These are phyloP conservation scores for Nasonovia ribisnigri DNA, from an alignment of 2,888 invertebrate species.

Conservation along the genomic window DNA sequence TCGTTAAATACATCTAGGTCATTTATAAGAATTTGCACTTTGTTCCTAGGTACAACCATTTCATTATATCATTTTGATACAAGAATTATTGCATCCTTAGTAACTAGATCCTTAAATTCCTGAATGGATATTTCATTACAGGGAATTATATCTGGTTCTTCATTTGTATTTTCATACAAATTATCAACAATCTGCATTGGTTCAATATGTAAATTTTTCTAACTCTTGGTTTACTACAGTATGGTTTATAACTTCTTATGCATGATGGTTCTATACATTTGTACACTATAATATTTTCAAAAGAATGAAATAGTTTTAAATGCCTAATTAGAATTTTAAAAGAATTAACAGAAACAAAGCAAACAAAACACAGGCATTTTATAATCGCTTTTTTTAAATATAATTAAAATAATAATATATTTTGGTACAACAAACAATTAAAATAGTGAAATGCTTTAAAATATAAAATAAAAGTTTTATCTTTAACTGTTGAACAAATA, in stretches of 20 bases:
- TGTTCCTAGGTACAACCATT: conserved; percentile 21
- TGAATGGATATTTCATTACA: neutral
- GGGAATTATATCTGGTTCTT: neutral
- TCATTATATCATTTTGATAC: conserved; percentile 11
- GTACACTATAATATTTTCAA: conserved; percentile 8
- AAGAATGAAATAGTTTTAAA: conserved; percentile 29
- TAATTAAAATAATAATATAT: neutral
- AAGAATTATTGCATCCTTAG: conserved; percentile 4
- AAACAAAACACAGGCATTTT: neutral
- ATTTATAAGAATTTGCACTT: conserved; percentile 3
- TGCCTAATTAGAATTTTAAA: neutral
- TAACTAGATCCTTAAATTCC: neutral
- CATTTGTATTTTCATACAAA: neutral
- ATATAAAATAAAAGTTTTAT: neutral
- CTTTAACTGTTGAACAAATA: neutral
- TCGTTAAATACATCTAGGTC: neutral
- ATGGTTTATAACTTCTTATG: neutral
- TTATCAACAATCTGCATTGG: neutral
- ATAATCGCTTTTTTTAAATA: neutral
- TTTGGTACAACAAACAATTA: neutral
- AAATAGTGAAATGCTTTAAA: neutral
- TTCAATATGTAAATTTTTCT: neutral
- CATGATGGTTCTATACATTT: conserved; percentile 15
- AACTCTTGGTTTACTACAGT: neutral
- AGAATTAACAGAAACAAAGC: neutral